A percentile compares a stretch with the other conserved stretches of the same genome.
Evolutionary conservation across 2,113 vertebrate genomes (phyloP).

Genomic region (Loxodonta africana): DNA sequence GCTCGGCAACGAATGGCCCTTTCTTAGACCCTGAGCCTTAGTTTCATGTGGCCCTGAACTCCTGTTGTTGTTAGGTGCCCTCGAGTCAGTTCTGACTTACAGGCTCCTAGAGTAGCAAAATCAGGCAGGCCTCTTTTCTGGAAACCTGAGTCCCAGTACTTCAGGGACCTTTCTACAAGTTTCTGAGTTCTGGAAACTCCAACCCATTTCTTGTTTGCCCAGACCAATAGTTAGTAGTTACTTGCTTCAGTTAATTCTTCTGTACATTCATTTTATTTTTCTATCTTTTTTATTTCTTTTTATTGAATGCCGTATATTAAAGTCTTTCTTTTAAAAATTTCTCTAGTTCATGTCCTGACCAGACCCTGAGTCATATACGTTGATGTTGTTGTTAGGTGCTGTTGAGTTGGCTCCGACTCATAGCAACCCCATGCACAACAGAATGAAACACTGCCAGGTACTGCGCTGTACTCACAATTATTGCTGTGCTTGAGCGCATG

Average conservation of each 20-base stretch:
- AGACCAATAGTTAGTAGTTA: not conserved
- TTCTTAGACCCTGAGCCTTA: not conserved
- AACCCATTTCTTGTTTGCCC: not conserved
- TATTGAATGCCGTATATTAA: not conserved
- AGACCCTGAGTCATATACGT: not conserved
- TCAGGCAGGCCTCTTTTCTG: not conserved
- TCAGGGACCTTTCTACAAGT: not conserved
- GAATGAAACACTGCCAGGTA: too few relatives aligned
- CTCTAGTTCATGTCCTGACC: not conserved
- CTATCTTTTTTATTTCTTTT: not conserved
- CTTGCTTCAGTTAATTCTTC: not conserved
- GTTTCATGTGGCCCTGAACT: not conserved
- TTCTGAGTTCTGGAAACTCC: not conserved
- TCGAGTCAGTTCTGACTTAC: too few relatives aligned
- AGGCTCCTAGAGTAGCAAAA: not conserved
- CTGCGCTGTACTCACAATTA: too few relatives aligned
- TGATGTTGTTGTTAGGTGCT: too few relatives aligned
- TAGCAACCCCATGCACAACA: too few relatives aligned
- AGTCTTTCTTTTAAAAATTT: not conserved
- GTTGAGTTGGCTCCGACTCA: too few relatives aligned
- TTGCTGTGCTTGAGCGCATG: too few relatives aligned
- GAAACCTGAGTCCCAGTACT: not conserved
- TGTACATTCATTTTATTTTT: not conserved
- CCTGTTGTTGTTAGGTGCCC: too few relatives aligned
- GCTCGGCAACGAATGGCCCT: too few relatives aligned